Evolutionary conservation across 2,888 invertebrate genomes (phyloP).

Genomic region (Zelleria hepariella): DNA sequence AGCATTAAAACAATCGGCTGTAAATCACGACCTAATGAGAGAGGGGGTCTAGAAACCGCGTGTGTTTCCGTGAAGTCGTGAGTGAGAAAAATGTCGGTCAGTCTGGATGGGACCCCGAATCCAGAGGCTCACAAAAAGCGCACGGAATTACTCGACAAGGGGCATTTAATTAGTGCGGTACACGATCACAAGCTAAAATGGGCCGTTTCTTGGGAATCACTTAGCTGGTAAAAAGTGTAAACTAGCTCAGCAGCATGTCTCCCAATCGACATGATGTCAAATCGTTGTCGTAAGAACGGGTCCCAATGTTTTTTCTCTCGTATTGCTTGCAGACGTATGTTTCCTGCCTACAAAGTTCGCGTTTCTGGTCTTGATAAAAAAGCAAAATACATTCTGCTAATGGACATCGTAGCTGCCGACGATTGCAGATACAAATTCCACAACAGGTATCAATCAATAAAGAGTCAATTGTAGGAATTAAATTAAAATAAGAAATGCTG

Average conservation of each 20-base stretch:
- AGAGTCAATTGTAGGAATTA: constrained; percentile 47
- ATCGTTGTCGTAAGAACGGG: constrained; percentile 64
- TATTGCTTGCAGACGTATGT: constrained; percentile 92
- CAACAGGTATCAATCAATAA: constrained; percentile 80
- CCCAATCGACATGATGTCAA: constrained; percentile 67
- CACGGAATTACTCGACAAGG: neutral
- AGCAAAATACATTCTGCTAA: constrained; percentile 98
- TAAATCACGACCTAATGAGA: neutral
- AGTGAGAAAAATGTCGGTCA: neutral
- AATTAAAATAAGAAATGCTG: constrained; percentile 60
- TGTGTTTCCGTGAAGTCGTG: neutral
- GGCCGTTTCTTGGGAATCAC: constrained; percentile 32
- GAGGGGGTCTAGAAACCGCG: neutral
- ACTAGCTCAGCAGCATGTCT: constrained; percentile 59
- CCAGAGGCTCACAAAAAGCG: neutral
- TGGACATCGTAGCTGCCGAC: constrained; percentile 99
- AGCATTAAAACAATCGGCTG: neutral
- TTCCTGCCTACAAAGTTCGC: constrained; percentile 97
- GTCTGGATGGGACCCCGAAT: neutral
- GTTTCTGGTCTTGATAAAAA: constrained; percentile 98
- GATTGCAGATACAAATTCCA: constrained; percentile 99
- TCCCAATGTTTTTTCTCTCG: constrained; percentile 68
- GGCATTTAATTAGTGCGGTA: constrained; percentile 31
- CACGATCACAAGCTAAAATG: constrained; percentile 65
- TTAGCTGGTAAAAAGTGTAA: constrained; percentile 45